Evolutionary conservation across 2,888 invertebrate genomes (phyloP).

Genomic region (Dilophus febrilis): DNA sequence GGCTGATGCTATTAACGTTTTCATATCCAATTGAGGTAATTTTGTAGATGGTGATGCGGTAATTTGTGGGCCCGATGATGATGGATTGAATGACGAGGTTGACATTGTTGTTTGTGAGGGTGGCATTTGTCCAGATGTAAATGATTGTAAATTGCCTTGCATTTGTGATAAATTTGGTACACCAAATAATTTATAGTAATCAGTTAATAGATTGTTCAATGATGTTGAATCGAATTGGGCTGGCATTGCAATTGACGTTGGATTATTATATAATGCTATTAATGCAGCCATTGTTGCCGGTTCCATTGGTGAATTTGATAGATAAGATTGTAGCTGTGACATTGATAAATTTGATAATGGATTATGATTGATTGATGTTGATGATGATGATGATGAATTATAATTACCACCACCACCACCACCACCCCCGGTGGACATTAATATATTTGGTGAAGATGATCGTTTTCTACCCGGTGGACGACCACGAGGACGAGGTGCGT

Average conservation of each 20-base stretch:
- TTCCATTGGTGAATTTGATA: constrained; percentile 7
- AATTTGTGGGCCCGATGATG: background rate
- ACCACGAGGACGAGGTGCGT: constrained; percentile 12
- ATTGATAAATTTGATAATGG: constrained; percentile 2
- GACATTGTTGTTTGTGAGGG: background rate
- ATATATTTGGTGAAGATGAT: background rate
- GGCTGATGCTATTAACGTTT: constrained; percentile 15
- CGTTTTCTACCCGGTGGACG: constrained; percentile 15
- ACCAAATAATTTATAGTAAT: constrained; percentile 14
- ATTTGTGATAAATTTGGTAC: background rate
- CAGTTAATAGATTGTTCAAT: constrained; percentile 14
- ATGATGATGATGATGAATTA: too few relatives aligned
- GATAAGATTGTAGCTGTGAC: background rate
- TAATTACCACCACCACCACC: too few relatives aligned
- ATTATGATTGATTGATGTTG: too few relatives aligned
- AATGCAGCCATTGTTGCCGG: constrained; percentile 11
- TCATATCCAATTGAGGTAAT: constrained; percentile 16
- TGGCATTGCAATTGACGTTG: constrained; percentile 9
- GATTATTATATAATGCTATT: constrained; percentile 13
- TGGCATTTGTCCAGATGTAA: too few relatives aligned
- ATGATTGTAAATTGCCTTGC: too few relatives aligned
- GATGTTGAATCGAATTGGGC: constrained; percentile 11
- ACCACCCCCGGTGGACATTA: constrained; percentile 9
- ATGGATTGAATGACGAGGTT: background rate
- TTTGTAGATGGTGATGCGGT: constrained; percentile 4